Percentiles rank a stretch among this genome's conserved stretches.
phyloP scores from a whole-genome alignment of 2,113 vertebrate species.

The Oenanthe oenanthe region DNA sequence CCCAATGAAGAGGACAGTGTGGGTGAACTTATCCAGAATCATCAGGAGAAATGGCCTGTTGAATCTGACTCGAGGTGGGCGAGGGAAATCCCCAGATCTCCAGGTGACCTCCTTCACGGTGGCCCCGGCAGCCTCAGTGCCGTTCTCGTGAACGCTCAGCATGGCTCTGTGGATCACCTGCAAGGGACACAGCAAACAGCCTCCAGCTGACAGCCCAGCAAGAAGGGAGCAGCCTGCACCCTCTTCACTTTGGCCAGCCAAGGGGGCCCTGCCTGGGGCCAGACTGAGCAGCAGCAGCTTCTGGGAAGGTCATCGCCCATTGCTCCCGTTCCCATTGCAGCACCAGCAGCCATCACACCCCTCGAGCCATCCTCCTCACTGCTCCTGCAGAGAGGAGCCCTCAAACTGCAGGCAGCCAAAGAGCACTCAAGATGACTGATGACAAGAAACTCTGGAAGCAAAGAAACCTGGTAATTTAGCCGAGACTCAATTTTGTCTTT shows the following conservation, averaged over 20 bases:
- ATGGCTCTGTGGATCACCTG: slow-evolving; percentile 85
- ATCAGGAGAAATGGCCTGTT: slow-evolving; percentile 81
- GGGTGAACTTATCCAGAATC: slow-evolving; percentile 64
- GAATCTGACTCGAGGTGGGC: slow-evolving; percentile 64
- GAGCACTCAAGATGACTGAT: not conserved
- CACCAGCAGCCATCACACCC: fast-evolving
- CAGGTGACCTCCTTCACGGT: slow-evolving; percentile 79
- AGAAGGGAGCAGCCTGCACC: not conserved
- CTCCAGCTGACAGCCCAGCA: not conserved
- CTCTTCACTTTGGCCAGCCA: not conserved
- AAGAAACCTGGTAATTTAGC: slow-evolving; percentile 52
- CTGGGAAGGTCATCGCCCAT: not conserved
- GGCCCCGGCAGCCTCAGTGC: slow-evolving; percentile 77
- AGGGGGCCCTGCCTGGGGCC: not conserved
- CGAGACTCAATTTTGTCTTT: not conserved
- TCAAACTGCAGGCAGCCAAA: not conserved
- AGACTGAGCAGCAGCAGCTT: not conserved
- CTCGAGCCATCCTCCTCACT: not conserved
- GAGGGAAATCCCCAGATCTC: slow-evolving; percentile 71
- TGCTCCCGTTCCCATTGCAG: fast-evolving
- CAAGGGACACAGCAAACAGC: not conserved
- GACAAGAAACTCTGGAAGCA: not conserved
- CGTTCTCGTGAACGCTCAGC: slow-evolving; percentile 86
- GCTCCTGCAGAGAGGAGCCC: not conserved
- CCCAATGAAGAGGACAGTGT: slow-evolving; percentile 82